A percentile compares a stretch with the other conserved stretches of the same genome.
phyloP scores from a whole-genome alignment of 2,113 vertebrate genomes.

The Sus scrofa region DNA sequence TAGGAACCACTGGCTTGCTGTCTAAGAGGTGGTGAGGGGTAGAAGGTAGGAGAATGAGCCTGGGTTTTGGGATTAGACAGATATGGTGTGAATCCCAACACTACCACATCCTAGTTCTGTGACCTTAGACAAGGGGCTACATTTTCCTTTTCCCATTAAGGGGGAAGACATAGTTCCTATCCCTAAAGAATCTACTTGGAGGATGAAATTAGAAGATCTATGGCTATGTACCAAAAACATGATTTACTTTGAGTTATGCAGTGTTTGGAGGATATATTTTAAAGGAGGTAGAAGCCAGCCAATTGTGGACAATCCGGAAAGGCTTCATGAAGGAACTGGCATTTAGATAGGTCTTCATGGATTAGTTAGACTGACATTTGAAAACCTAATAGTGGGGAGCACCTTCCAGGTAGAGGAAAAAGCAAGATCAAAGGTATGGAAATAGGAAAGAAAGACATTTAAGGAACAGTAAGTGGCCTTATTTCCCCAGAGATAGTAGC shows the following conservation, averaged over 20 bases:
- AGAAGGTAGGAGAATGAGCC: not conserved
- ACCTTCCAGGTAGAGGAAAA: not conserved
- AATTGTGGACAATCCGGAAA: not conserved
- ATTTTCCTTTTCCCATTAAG: not conserved
- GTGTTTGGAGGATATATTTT: not conserved
- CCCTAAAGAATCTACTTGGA: not conserved
- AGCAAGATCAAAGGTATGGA: not conserved
- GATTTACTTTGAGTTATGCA: not conserved
- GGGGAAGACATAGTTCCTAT: not conserved
- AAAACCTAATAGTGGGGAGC: not conserved
- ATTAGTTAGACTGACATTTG: not conserved
- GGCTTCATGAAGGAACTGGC: not conserved
- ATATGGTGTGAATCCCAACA: not conserved
- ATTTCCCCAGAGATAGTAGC: constrained; percentile 6
- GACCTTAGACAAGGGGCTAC: constrained; percentile 7
- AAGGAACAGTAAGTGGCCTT: not conserved
- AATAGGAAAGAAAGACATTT: not conserved
- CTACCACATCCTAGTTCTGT: not conserved
- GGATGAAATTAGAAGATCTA: not conserved
- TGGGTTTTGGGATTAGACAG: not conserved
- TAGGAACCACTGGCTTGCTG: not conserved
- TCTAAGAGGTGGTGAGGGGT: not conserved
- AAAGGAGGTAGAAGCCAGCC: not conserved
- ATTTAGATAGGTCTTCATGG: not conserved
- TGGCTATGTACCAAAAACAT: not conserved